Evolutionary conservation across 2,113 vertebrate species (phyloP).

Genomic region (Vulpes lagopus): DNA sequence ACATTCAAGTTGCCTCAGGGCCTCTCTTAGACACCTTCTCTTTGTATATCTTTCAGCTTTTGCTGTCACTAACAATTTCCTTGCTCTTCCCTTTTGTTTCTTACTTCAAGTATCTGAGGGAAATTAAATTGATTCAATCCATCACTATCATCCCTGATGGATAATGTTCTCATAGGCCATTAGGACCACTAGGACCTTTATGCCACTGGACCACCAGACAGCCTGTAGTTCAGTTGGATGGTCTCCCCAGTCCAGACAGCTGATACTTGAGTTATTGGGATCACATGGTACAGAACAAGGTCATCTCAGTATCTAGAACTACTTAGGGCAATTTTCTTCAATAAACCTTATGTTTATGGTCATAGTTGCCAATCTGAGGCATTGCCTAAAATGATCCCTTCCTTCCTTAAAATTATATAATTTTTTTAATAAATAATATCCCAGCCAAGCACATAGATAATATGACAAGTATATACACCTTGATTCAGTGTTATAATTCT

Average conservation of each 20-base stretch:
- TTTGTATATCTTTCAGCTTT: constrained; percentile 17
- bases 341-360: not conserved
- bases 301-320: constrained; percentile 52
- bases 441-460: not conserved
- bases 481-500: constrained; percentile 16
- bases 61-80: not conserved
- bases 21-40: not conserved
- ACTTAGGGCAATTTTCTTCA: not conserved
- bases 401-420: constrained; percentile 27
- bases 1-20: not conserved
- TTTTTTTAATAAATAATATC: constrained; percentile 50
- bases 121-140: constrained; percentile 55
- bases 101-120: constrained; percentile 1
- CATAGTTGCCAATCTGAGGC: constrained; percentile 8
- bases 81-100: constrained; percentile 58
- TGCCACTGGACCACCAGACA: not conserved
- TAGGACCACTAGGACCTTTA: not conserved
- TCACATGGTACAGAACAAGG: constrained; percentile 9
- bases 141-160: constrained; percentile 32
- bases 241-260: not conserved
- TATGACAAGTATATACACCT: constrained; percentile 4
- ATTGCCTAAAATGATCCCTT: constrained; percentile 11
- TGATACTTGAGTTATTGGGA: not conserved
- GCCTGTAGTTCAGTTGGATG: not conserved
- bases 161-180: not conserved